Conservation (phyloP, 2,797 vertebrate species). For the Smutsia temminckii region DNA sequence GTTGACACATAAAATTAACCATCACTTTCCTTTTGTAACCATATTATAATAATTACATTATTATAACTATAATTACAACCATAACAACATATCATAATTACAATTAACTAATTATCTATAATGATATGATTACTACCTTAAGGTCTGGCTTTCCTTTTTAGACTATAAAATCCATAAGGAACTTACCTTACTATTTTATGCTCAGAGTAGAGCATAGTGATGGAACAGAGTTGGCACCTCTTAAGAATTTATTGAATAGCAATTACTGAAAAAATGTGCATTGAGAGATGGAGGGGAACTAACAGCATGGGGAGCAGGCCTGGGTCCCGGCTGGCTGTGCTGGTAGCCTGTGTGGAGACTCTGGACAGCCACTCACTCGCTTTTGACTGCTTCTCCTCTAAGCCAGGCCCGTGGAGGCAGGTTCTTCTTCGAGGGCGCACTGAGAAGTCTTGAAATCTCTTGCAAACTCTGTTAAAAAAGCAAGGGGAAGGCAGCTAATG, state of each 20-base stretch:
- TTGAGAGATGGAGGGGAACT: background rate
- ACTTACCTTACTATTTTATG: conserved; percentile 21
- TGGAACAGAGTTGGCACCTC: background rate
- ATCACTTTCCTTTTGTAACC: background rate
- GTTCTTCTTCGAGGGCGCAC: background rate
- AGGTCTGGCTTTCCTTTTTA: conserved; percentile 37
- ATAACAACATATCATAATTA: background rate
- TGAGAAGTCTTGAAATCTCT: background rate
- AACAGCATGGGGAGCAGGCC: background rate
- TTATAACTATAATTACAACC: too few relatives aligned
- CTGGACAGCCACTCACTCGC: background rate
- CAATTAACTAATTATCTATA: conserved; percentile 27
- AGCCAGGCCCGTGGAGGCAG: rapidly evolving
- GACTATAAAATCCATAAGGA: conserved; percentile 19
- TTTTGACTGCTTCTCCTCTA: background rate
- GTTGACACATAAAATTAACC: background rate
- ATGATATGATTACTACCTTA: background rate
- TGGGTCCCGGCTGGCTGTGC: background rate
- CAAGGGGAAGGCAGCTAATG: background rate
- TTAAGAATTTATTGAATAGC: conserved; percentile 47
- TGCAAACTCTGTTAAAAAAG: background rate
- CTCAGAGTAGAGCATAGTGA: background rate
- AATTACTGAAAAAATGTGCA: background rate
- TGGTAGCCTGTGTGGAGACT: background rate
- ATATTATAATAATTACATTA: too few relatives aligned